Base-by-base conservation (phyloP, 2,797 vertebrate genomes). In the Melanotaenia trifasciata region DNA sequence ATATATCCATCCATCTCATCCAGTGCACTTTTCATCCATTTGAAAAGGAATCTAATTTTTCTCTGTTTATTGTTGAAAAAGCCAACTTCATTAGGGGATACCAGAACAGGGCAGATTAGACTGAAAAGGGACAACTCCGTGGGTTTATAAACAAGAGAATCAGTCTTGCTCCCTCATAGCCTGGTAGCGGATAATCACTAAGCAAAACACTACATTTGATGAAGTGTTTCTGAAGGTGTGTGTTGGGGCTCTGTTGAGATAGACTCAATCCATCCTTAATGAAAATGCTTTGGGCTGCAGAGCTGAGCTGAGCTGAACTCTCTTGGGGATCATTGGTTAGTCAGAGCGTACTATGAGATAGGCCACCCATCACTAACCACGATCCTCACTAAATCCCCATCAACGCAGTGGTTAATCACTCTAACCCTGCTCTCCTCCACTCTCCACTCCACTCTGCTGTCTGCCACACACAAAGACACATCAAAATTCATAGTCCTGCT, bases 181-280 rank as follows among this genome's bases (percentile, higher is more conserved):
- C 95, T 95, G 93, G 94, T 94, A 95, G 84, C 95, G 94, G 95
- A 96, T 99, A 99, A 99, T 98, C 98, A 97, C 97, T 98, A 98
- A 99, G 97, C 98, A 99, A 99, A 99, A 99, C 97, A 99, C 96
- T 98, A 96, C 96, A 98, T 97, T 97, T 98, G 97, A 99, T 99
- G 97, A 99, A 98, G 97, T 99, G 97, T 99, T 99, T 99, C 97
- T 99, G 95, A 96, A 96, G 94, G 96, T 96, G 96, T 95, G 96
- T 90, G 87, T 92, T 90, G 87, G 76, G 80, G 77, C 85, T 68
- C 85, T 91, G 88, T 93, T 91, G 92, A 93, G 96, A 97, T 96
- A 93, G 95, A 95, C 96, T 96, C 97, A 97, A 97, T 97, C 96
- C 96, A 89, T 95, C 97, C 96, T 99, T 99, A 99, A 99, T 99